Percentiles rank a stretch among this genome's conserved stretches.
Evolutionary conservation across 2,797 vertebrate species (phyloP).

Genomic region (Schizopygopsis malacanthus): DNA sequence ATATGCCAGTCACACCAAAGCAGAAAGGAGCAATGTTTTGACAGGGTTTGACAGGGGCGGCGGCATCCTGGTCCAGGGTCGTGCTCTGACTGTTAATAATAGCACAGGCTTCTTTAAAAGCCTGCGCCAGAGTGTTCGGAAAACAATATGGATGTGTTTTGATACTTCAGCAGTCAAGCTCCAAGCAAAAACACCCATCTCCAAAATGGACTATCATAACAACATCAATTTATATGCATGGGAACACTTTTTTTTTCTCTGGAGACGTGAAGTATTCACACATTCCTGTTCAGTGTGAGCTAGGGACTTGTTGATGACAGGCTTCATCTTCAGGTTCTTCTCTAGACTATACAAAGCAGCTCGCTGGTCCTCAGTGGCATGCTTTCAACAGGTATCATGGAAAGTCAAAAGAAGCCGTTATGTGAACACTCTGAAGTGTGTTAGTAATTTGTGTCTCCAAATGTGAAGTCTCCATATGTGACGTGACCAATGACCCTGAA

Average conservation of each 20-base stretch:
- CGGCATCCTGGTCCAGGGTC: conserved; percentile 29
- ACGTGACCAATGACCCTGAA: neutral
- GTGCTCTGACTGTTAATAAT: conserved; percentile 50
- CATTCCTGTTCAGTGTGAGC: conserved; percentile 10
- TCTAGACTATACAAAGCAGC: conserved; percentile 21
- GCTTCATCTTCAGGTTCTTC: conserved; percentile 27
- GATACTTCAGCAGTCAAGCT: conserved; percentile 19
- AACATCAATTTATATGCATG: conserved; percentile 32
- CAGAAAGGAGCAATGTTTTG: conserved; percentile 53
- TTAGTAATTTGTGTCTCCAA: conserved; percentile 8
- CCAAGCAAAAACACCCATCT: conserved; percentile 21
- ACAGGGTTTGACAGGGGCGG: conserved; percentile 46
- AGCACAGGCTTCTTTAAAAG: conserved; percentile 40
- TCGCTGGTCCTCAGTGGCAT: neutral
- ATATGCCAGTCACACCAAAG: conserved; percentile 56
- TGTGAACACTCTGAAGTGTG: conserved; percentile 18
- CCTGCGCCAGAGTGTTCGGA: conserved; percentile 30
- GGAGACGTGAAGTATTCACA: neutral
- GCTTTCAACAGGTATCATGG: conserved; percentile 36
- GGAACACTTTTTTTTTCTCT: conserved; percentile 9
- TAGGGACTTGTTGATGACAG: conserved; percentile 4
- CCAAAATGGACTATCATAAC: conserved; percentile 27
- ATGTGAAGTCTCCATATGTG: conserved; percentile 9
- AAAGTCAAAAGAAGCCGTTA: conserved; percentile 27
- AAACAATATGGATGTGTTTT: conserved; percentile 53